Evolutionary conservation across 2,113 vertebrate genomes (phyloP).

Genomic region (Antechinus flavipes): DNA sequence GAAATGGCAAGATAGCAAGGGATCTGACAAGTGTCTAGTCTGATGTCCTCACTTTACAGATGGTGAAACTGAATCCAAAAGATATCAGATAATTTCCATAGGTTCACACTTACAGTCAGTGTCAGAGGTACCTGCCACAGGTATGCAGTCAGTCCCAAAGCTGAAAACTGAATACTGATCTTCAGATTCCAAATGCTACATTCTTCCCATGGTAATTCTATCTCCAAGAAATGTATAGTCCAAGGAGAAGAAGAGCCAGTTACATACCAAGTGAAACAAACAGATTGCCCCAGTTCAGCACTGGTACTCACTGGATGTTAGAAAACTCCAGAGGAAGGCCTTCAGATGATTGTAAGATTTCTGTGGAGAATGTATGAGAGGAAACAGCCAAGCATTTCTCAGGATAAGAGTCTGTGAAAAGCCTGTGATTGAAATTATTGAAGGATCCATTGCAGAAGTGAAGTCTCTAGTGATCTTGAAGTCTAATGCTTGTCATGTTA

Average conservation of each 20-base stretch:
- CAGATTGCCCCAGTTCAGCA: background rate
- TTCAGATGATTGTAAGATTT: background rate
- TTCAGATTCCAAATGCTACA: background rate
- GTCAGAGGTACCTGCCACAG: background rate
- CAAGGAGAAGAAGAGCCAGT: background rate
- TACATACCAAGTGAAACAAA: background rate
- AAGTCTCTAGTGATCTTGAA: background rate
- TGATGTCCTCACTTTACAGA: background rate
- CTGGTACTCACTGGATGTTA: background rate
- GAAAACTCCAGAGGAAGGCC: background rate
- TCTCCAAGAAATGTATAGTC: background rate
- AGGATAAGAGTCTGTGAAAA: background rate
- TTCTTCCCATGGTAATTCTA: background rate
- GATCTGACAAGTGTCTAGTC: background rate
- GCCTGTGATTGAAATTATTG: background rate
- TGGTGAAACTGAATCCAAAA: background rate
- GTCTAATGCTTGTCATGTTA: background rate
- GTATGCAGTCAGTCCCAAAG: background rate
- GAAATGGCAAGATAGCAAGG: background rate
- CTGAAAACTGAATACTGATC: background rate
- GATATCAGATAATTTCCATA: background rate
- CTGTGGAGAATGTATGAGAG: background rate
- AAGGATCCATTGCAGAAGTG: background rate
- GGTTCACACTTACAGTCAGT: too few species aligned
- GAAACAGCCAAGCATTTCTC: background rate